Conservation (phyloP, 2,888 invertebrate genomes). For the Hypsopygia costalis region DNA sequence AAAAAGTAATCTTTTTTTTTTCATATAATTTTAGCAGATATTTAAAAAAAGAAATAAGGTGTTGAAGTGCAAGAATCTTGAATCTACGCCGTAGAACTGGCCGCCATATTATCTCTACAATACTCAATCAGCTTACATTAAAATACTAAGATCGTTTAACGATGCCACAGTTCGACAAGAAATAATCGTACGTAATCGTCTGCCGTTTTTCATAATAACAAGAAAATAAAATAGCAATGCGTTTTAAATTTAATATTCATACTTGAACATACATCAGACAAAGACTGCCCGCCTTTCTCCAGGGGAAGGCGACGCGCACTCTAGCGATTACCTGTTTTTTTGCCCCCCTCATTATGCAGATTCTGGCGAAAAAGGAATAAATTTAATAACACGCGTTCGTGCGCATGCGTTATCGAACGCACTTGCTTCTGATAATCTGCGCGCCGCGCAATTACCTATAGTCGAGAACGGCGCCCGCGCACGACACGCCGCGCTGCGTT, state of each 20-base stretch:
- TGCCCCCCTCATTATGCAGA: constrained; percentile 78
- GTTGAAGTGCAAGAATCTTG: neutral
- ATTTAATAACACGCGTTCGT: constrained; percentile 79
- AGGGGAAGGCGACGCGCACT: constrained; percentile 65
- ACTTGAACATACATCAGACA: constrained; percentile 51
- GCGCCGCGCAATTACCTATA: constrained; percentile 61
- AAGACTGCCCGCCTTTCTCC: constrained; percentile 64
- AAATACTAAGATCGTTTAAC: neutral
- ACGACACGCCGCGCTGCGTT: constrained; percentile 18
- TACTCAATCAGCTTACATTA: neutral
- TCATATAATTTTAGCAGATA: too few species aligned
- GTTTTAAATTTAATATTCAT: constrained; percentile 59
- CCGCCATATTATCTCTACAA: too few species aligned
- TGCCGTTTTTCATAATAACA: constrained; percentile 30
- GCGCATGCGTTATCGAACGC: constrained; percentile 78
- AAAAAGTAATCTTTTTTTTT: too few species aligned
- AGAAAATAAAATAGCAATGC: constrained; percentile 44
- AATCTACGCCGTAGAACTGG: too few species aligned
- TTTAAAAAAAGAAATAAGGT: too few species aligned
- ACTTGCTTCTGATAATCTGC: constrained; percentile 79
- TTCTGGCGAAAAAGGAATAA: constrained; percentile 78
- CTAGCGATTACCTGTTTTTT: constrained; percentile 75
- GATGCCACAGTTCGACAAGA: constrained; percentile 55
- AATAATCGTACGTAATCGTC: constrained; percentile 57
- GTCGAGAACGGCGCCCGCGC: constrained; percentile 22